These are phyloP conservation scores for Whitmania pigra DNA, from an alignment of 1,140 invertebrate species.

Conservation along the genomic window DNA sequence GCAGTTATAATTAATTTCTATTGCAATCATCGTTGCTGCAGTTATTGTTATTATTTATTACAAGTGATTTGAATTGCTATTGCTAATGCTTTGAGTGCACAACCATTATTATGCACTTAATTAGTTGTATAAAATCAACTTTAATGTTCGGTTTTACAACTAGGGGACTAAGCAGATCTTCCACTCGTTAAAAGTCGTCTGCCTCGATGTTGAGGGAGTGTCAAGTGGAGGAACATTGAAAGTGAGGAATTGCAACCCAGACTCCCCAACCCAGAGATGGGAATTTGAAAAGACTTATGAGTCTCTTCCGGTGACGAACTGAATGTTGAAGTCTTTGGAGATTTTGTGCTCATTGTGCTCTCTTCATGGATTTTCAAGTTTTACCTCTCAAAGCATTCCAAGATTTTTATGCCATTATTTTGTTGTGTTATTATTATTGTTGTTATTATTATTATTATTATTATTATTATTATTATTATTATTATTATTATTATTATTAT, in stretches of 20 bases:
- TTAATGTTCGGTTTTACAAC: constrained; percentile 18
- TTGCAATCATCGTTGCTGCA: background rate
- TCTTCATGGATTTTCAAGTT: background rate
- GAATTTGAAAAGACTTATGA: constrained; percentile 20
- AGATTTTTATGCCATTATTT: background rate
- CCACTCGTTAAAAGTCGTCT: constrained; percentile 29
- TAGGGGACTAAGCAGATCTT: constrained; percentile 29
- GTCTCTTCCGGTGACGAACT: background rate
- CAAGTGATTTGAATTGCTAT: background rate
- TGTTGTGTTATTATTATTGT: background rate
- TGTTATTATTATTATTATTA: no score
- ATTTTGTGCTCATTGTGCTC: background rate
- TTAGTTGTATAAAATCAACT: background rate
- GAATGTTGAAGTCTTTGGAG: background rate
- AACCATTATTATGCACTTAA: background rate
- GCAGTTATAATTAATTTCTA: background rate
- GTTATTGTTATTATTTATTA: background rate
- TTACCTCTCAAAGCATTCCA: background rate
- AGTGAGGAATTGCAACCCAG: constrained; percentile 30
- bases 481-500: no score
- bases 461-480: no score
- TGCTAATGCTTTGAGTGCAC: background rate
- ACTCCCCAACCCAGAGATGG: constrained; percentile 33
- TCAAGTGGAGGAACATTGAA: constrained; percentile 28
- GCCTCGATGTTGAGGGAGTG: constrained; percentile 31